phyloP scores from a whole-genome alignment of 2,888 invertebrate genomes.

The Epinotia ramella region DNA sequence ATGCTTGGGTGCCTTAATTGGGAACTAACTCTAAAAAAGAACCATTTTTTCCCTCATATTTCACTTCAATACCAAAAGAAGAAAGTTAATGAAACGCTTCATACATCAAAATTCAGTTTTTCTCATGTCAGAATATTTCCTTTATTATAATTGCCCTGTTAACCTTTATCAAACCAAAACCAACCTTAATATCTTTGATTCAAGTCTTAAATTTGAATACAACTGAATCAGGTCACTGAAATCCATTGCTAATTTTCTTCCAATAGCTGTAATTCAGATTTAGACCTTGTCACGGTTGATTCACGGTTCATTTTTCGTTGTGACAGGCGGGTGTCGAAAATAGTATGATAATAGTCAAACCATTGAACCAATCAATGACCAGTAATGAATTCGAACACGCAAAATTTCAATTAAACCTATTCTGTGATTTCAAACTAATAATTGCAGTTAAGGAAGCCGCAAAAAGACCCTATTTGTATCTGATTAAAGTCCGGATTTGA shows the following conservation, averaged over 20 bases:
- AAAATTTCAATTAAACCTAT: constrained; percentile 42
- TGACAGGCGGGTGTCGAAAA: constrained; percentile 3
- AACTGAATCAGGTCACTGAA: not conserved
- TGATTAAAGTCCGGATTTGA: not conserved
- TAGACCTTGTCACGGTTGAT: not conserved
- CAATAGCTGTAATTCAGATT: constrained; percentile 3
- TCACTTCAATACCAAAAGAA: not conserved
- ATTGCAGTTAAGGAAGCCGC: not conserved
- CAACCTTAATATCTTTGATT: not conserved
- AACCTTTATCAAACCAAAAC: not conserved
- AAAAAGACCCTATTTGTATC: not conserved
- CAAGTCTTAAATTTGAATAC: not conserved
- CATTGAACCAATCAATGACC: constrained; percentile 29
- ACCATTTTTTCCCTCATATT: not conserved
- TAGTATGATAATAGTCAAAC: constrained; percentile 25
- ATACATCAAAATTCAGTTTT: constrained; percentile 32
- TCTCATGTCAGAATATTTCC: constrained; percentile 15
- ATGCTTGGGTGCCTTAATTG: too few relatives aligned
- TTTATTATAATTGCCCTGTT: constrained; percentile 25
- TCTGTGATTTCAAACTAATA: constrained; percentile 5
- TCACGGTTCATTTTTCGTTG: constrained; percentile 5
- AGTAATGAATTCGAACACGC: constrained; percentile 39
- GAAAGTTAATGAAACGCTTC: constrained; percentile 20
- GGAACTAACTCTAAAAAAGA: not conserved
- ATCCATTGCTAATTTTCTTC: constrained; percentile 9